Conservation (phyloP, 2,113 vertebrate species). For the Lamprotornis superbus region DNA sequence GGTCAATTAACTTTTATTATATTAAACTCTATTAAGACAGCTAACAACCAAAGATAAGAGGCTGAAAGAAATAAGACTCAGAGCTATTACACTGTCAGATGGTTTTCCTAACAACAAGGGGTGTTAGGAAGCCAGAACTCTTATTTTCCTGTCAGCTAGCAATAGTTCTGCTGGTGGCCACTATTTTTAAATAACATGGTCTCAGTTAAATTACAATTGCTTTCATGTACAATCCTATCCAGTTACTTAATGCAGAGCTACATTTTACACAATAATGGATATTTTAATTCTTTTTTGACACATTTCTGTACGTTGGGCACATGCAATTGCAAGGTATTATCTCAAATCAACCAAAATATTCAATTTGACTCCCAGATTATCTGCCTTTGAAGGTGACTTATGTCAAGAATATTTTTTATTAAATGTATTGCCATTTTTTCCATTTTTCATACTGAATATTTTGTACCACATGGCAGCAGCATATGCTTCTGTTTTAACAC, state of each 20-base stretch:
- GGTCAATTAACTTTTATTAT: slow-evolving; percentile 30
- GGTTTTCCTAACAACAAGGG: slow-evolving; percentile 1
- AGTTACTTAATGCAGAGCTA: slow-evolving; percentile 24
- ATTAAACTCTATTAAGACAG: slow-evolving; percentile 9
- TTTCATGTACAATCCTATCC: background rate
- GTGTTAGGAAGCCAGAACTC: slow-evolving; percentile 23
- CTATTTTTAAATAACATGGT: slow-evolving; percentile 2
- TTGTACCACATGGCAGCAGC: background rate
- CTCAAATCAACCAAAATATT: background rate
- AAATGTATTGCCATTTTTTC: slow-evolving; percentile 14
- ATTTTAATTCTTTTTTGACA: slow-evolving; percentile 29
- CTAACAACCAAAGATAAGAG: slow-evolving; percentile 32
- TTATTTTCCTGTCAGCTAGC: slow-evolving; percentile 24
- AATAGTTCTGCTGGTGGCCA: background rate
- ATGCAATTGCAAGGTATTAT: slow-evolving; percentile 46
- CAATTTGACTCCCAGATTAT: slow-evolving; percentile 33
- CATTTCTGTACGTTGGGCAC: background rate
- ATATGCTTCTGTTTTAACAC: background rate
- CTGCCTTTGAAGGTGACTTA: slow-evolving; percentile 12
- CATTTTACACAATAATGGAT: slow-evolving; percentile 16
- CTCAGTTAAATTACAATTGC: background rate
- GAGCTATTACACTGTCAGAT: background rate
- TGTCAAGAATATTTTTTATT: slow-evolving; percentile 16
- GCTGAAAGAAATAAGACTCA: slow-evolving; percentile 24
- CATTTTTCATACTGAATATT: background rate